phyloP scores from a whole-genome alignment of 1,140 invertebrate species.

The Metaphire vulgaris region DNA sequence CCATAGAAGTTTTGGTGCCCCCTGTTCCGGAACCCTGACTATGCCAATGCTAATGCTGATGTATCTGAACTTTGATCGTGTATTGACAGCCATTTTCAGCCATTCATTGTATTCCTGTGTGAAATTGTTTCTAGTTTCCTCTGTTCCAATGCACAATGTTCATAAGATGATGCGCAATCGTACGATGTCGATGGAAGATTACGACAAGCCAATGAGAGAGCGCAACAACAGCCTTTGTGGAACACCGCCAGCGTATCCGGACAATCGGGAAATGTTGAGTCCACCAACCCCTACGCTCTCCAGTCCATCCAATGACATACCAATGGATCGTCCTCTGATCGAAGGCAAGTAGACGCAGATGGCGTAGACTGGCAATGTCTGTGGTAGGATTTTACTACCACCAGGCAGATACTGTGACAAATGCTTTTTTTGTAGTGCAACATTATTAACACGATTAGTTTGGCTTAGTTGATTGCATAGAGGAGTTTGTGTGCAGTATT shows the following conservation, averaged over 20 bases:
- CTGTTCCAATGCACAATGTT: slow-evolving; percentile 31
- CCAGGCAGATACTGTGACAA: neutral
- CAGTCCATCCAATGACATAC: neutral
- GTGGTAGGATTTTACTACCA: neutral
- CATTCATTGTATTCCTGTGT: too few species aligned
- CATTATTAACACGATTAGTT: neutral
- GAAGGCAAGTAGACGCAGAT: neutral
- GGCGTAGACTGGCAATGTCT: neutral
- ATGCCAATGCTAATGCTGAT: too few species aligned
- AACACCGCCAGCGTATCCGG: neutral
- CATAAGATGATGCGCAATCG: slow-evolving; percentile 40
- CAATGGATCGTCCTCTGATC: neutral
- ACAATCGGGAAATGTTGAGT: neutral
- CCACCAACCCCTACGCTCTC: too few species aligned
- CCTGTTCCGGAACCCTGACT: too few species aligned
- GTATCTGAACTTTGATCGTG: too few species aligned
- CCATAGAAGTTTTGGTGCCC: too few species aligned
- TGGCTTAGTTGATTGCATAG: neutral
- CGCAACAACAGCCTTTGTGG: slow-evolving; percentile 40
- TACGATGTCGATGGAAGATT: slow-evolving; percentile 68
- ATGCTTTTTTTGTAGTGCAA: neutral
- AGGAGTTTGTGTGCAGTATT: neutral
- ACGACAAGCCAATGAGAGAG: slow-evolving; percentile 59
- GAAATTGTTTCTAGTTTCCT: slow-evolving; percentile 27
- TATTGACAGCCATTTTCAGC: too few species aligned